Evolutionary conservation across 1,140 invertebrate genomes (phyloP).

Genomic region (Tetragnatha versicolor): DNA sequence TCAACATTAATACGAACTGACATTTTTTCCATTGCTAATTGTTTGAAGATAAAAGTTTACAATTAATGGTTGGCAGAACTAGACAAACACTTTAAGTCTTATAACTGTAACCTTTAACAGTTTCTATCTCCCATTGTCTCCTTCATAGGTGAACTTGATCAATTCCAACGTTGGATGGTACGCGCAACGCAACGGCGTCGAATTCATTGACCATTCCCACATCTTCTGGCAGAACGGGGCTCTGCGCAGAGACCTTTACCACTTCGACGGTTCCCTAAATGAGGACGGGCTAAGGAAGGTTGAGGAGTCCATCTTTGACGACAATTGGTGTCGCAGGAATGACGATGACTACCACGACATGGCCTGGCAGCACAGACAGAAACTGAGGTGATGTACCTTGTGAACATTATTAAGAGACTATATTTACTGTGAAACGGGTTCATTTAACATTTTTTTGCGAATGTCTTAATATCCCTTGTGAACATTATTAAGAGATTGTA

Average conservation of each 20-base stretch:
- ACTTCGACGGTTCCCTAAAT: constrained; percentile 51
- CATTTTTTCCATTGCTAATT: no score
- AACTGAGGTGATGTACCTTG: constrained; percentile 14
- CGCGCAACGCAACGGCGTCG: constrained; percentile 41
- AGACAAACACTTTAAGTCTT: no score
- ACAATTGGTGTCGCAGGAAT: constrained; percentile 37
- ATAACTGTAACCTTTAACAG: no score
- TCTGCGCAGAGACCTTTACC: constrained; percentile 32
- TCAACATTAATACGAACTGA: no score
- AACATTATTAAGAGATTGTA: no score
- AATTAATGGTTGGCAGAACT: no score
- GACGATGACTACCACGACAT: constrained; percentile 26
- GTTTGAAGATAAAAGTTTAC: no score
- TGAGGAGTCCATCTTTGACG: constrained; percentile 36
- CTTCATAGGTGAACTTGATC: constrained; percentile 40
- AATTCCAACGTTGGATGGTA: constrained; percentile 46
- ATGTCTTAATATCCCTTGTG: no score
- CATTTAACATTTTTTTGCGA: no score
- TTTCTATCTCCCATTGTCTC: no score
- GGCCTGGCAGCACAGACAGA: constrained; percentile 30
- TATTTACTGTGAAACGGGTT: no score
- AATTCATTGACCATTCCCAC: constrained; percentile 49
- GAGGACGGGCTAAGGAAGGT: constrained; percentile 39
- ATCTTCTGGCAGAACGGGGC: constrained; percentile 46
- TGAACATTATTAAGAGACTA: neutral